phyloP scores from a whole-genome alignment of 2,888 invertebrate genomes.

The Cheilosia vernalis region DNA sequence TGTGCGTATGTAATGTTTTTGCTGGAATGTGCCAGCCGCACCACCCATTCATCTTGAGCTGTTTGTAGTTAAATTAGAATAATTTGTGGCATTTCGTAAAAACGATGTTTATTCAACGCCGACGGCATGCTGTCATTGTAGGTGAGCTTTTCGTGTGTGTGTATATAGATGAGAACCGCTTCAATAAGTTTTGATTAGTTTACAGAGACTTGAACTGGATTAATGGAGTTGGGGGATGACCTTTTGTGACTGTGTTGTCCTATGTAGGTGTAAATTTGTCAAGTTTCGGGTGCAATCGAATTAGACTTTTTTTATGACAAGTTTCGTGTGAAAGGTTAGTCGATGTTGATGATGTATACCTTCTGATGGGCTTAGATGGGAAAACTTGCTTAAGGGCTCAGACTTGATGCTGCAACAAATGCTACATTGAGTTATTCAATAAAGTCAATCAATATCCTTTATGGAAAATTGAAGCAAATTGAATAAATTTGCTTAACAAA shows the following conservation, averaged over 20 bases:
- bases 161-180: constrained; percentile 12
- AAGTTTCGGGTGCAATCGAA: too few species aligned
- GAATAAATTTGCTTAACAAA: too few species aligned
- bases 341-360: too few species aligned
- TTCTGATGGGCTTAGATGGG: too few species aligned
- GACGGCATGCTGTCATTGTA: background rate
- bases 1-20: constrained; percentile 12
- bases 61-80: constrained; percentile 54
- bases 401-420: too few species aligned
- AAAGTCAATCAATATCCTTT: too few species aligned
- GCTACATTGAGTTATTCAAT: too few species aligned
- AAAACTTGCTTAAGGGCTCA: too few species aligned
- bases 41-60: constrained; percentile 32
- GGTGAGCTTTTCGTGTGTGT: constrained; percentile 17
- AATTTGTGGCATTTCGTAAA: constrained; percentile 46
- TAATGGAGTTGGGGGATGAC: constrained; percentile 2
- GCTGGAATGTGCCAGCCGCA: background rate
- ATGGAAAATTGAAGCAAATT: too few species aligned
- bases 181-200: constrained; percentile 52
- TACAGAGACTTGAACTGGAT: constrained; percentile 22
- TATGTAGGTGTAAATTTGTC: too few species aligned
- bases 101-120: constrained; percentile 32
- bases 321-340: too few species aligned
- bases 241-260: background rate
- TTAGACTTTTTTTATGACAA: too few species aligned